phyloP scores from a whole-genome alignment of 2,113 vertebrate species.

The Smithornis capensis region DNA sequence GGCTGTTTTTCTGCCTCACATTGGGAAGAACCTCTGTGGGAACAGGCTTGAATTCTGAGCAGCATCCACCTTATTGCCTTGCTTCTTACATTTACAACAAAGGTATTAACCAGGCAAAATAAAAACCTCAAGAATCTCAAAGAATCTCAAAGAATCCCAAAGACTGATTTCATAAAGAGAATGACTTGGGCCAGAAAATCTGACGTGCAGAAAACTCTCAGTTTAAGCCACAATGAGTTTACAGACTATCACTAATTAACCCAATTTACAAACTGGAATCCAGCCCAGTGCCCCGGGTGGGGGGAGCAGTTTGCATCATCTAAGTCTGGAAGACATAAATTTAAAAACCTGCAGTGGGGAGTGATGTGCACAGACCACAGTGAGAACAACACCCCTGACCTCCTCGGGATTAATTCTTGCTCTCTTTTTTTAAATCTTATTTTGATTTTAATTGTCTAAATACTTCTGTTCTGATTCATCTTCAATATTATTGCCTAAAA shows the following conservation, averaged over 20 bases:
- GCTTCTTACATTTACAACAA: not conserved
- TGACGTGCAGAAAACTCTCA: not conserved
- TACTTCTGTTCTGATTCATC: not conserved
- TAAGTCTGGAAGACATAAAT: not conserved
- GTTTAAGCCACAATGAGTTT: not conserved
- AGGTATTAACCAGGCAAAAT: not conserved
- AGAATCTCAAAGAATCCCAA: not conserved
- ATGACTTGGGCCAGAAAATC: not conserved
- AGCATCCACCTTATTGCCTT: not conserved
- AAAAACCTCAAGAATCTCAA: not conserved
- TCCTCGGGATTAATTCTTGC: not conserved
- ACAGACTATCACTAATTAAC: constrained; percentile 38
- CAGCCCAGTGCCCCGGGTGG: not conserved
- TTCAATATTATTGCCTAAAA: not conserved
- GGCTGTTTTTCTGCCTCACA: not conserved
- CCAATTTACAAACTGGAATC: constrained; percentile 18
- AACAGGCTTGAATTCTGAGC: not conserved
- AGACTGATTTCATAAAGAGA: not conserved
- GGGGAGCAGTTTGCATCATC: not conserved
- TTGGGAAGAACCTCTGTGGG: not conserved
- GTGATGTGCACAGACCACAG: not conserved
- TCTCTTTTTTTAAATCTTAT: rapidly evolving
- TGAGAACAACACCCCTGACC: not conserved
- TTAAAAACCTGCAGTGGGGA: not conserved
- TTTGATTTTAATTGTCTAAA: not conserved